These are phyloP conservation scores for Malurus leucopterus DNA, from an alignment of 2,797 vertebrate species.

Conservation along the genomic window DNA sequence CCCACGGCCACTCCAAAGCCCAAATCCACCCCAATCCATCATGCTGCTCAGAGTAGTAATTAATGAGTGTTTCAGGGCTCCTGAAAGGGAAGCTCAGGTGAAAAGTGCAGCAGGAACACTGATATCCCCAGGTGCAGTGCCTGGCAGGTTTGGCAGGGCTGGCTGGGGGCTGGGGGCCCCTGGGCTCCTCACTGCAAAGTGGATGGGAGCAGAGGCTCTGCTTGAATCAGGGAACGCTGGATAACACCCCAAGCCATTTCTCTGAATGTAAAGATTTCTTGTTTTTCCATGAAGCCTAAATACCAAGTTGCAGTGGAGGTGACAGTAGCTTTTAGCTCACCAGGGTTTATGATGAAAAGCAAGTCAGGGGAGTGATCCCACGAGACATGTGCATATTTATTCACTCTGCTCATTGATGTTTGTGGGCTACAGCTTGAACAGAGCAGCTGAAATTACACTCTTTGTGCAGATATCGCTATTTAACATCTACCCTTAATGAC, in stretches of 20 bases:
- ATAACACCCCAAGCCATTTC: not conserved
- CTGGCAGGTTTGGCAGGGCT: fast-evolving
- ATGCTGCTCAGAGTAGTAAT: not conserved
- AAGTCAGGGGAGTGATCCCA: not conserved
- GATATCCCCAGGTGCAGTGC: not conserved
- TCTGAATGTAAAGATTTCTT: not conserved
- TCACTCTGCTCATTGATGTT: not conserved
- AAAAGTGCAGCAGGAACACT: not conserved
- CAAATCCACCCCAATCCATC: not conserved
- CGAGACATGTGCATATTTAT: not conserved
- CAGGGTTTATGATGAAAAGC: not conserved
- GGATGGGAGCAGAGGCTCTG: not conserved
- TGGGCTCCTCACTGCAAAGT: not conserved
- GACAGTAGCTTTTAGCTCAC: not conserved
- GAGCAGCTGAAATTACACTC: not conserved
- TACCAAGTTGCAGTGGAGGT: not conserved
- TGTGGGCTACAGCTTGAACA: not conserved
- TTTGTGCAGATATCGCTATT: not conserved
- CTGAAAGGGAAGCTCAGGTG: not conserved
- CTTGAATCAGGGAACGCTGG: not conserved
- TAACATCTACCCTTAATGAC: not conserved
- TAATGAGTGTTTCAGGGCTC: not conserved
- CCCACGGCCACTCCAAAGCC: not conserved
- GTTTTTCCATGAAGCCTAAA: not conserved
- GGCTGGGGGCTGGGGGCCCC: not conserved